These are phyloP conservation scores for Nasonia oneida DNA, from an alignment of 2,888 invertebrate genomes.

Conservation along the genomic window DNA sequence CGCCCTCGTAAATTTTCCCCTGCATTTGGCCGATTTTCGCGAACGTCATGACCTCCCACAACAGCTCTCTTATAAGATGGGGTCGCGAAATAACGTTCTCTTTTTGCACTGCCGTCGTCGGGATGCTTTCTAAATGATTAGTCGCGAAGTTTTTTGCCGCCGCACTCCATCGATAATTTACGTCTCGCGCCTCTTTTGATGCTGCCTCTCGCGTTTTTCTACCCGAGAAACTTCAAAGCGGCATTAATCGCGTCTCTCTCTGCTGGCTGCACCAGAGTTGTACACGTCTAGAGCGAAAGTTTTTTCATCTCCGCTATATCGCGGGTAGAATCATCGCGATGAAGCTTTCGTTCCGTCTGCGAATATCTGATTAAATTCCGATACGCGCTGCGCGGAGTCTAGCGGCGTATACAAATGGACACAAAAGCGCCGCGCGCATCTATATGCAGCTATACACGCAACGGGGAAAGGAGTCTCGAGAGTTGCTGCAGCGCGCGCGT, in stretches of 20 bases:
- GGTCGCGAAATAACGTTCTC: constrained; percentile 34
- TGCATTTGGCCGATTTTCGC: constrained; percentile 52
- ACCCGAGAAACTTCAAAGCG: constrained; percentile 2
- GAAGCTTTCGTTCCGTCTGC: neutral
- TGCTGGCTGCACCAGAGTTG: neutral
- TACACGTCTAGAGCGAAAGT: neutral
- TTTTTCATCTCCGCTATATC: neutral
- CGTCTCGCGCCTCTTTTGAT: constrained; percentile 39
- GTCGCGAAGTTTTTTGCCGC: constrained; percentile 35
- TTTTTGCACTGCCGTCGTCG: neutral
- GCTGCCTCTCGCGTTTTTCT: neutral
- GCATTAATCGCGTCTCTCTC: constrained; percentile 9
- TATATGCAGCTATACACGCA: neutral
- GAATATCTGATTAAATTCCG: constrained; percentile 1
- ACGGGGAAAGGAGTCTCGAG: neutral
- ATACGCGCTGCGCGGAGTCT: neutral
- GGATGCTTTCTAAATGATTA: constrained; percentile 61
- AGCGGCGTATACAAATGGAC: too few species aligned
- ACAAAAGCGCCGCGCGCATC: neutral
- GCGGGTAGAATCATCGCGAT: neutral
- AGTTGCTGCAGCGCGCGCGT: neutral
- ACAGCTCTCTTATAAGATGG: neutral
- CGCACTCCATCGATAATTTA: constrained; percentile 50
- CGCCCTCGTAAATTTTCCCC: constrained; percentile 53
- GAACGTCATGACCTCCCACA: constrained; percentile 26